Evolutionary conservation across 1,140 invertebrate genomes (phyloP), one percentile per base, ranked within the genome.

Genomic region (Pectinophora gossypiella): DNA sequence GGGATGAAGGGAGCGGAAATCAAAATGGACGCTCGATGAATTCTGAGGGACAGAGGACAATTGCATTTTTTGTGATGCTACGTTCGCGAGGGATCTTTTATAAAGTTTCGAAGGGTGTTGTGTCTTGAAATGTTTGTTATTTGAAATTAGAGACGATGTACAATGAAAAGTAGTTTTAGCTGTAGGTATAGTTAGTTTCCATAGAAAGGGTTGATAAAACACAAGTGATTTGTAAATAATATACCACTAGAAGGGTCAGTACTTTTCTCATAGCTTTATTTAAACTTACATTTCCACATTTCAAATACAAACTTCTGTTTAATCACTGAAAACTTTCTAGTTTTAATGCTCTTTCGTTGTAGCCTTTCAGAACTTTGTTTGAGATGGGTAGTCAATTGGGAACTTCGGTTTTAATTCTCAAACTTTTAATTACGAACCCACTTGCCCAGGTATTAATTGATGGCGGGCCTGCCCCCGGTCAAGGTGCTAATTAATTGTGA

Each of bases 401-500:
- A 13, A 38, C 13, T 38, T 38, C 35, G 16, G 36, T 40, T 40
- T 40, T 40, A 40, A 44, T 44, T 21, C 19, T 20, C 18, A 10
- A 44, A 44, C 42, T 44, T 44, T 44, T 20, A 21, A 44, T 44
- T 3, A 44, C 42, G 5, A 5, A 1, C 9, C 19, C 12, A 10
- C 15, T 10, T 40, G n/a, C 48, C 15, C 53, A 52, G 57, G 59
- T 61, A 64, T 46, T 58, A 55, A 61, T 56, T 15, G 40, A 20
- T 35, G 40, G 27, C 15, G 20, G 6, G 19, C 18, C 2, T 7
- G 23, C 27, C 46, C 55, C 40, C 27, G 43, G 54, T 48, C 50
- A 35, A 54, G 56, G 52, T 45, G 47, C 56, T 78, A 78, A 78
- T 81, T 76, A 81, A 76, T 76, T 68, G 70, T 66, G 59, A 72